phyloP scores from a whole-genome alignment of 2,113 vertebrate species.

The Ceuthmochares aereus region DNA sequence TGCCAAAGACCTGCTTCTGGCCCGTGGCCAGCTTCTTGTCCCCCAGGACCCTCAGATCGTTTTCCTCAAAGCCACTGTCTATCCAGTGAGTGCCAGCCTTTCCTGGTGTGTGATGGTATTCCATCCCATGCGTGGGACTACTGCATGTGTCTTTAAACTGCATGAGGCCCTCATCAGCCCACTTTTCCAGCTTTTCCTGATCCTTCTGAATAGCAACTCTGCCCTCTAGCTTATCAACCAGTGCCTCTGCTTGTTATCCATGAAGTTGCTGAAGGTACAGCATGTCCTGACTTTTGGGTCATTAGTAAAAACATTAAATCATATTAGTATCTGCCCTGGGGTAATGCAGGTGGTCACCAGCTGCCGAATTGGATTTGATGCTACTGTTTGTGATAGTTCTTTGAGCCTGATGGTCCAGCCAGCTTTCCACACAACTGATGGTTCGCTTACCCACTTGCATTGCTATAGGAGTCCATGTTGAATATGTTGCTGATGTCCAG shows the following conservation, averaged over 20 bases:
- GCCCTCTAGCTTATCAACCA: accelerated
- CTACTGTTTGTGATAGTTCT: neutral
- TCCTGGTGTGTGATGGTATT: neutral
- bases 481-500: neutral
- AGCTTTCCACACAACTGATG: neutral
- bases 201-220: neutral
- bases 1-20: neutral
- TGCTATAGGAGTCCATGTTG: neutral
- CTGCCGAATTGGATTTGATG: neutral
- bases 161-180: neutral
- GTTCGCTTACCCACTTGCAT: neutral
- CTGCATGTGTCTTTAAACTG: neutral
- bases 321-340: neutral
- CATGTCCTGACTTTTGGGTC: neutral
- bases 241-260: neutral
- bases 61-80: neutral
- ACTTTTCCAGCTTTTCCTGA: neutral
- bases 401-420: neutral
- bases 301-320: neutral
- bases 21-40: accelerated
- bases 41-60: neutral
- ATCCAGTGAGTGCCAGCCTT: neutral
- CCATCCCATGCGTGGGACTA: neutral
- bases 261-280: neutral
- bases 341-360: neutral